Evolutionary conservation across 2,797 vertebrate species (phyloP), one percentile per base, ranked within the genome.

Genomic region (Amniataba percoides): DNA sequence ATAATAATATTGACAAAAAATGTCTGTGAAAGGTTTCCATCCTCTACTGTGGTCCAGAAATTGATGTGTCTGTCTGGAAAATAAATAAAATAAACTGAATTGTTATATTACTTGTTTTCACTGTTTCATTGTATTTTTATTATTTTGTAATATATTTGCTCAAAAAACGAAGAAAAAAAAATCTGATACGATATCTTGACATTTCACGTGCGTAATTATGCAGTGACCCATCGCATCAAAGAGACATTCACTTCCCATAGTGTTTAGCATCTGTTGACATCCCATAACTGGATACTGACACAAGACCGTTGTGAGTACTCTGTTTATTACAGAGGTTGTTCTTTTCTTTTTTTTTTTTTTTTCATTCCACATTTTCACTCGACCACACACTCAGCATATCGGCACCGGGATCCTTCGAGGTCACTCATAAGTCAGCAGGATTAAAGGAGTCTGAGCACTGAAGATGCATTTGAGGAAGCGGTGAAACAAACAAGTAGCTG

Each of bases 21-120:
- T 96, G 97, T 98, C 97, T 98, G 97, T 98, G 97, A 98, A 98
- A 98, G 97, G 97, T 98, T 98, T 98, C 97, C 97, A 98, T 99
- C 97, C 97, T 98, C 97, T 98, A 96, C 97, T 98, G 97, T 98
- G 97, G 97, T 99, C 97, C 97, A 98, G 97, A 98, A 98, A 97
- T 99, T 97, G 97, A 97, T 97, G 97, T 98, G 97, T 99, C 96
- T 98, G 97, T 98, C 97, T 97, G 94, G 92, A 96, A 96, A 96
- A 93, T 92, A 94, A 95, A 96, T 95, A 96, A 96, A 97, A 96
- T 96, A 97, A 98, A 97, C 97, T 96, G 96, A 97, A 96, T 96
- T 96, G 94, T 95, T 84, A 95, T 71, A 43, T 94, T 86, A 92
- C 88, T 92, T 86, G 87, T 91, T 93, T 90, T 83, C 82, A 87